Conservation (phyloP, 2,888 invertebrate genomes). For the Cabera pusaria region DNA sequence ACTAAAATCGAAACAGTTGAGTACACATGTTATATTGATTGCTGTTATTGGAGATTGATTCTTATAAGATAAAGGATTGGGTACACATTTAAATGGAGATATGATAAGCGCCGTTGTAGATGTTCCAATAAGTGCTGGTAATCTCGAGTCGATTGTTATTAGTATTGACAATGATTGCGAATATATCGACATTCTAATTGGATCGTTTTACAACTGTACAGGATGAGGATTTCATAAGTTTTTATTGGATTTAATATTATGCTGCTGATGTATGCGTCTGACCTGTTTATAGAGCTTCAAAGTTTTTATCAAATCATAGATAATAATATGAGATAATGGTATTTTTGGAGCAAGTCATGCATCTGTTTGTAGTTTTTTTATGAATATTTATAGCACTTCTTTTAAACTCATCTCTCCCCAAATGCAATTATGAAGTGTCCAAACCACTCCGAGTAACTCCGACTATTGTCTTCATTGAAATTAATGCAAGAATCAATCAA, state of each 20-base stretch:
- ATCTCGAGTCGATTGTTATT: conserved; percentile 24
- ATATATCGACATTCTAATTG: conserved; percentile 23
- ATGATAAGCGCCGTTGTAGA: conserved; percentile 3
- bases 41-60: conserved; percentile 26
- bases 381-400: no score
- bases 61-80: conserved; percentile 15
- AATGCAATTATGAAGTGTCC: conserved; percentile 68
- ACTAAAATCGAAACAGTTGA: conserved; percentile 24
- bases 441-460: conserved; percentile 64
- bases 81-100: conserved; percentile 16
- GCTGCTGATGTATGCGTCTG: not conserved
- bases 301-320: no score
- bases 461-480: conserved; percentile 78
- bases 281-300: no score
- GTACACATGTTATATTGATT: conserved; percentile 20
- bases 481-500: conserved; percentile 82
- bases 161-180: conserved; percentile 27
- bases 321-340: no score
- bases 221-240: conserved; percentile 6
- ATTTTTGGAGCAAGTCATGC: no score
- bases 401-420: conserved; percentile 27
- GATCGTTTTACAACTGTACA: conserved; percentile 16
- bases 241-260: conserved; percentile 9
- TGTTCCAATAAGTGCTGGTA: conserved; percentile 21
- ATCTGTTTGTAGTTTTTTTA: not conserved